Base-by-base conservation (phyloP, 2,888 invertebrate genomes). In the Pseudococcus jackbeardsleyi region DNA sequence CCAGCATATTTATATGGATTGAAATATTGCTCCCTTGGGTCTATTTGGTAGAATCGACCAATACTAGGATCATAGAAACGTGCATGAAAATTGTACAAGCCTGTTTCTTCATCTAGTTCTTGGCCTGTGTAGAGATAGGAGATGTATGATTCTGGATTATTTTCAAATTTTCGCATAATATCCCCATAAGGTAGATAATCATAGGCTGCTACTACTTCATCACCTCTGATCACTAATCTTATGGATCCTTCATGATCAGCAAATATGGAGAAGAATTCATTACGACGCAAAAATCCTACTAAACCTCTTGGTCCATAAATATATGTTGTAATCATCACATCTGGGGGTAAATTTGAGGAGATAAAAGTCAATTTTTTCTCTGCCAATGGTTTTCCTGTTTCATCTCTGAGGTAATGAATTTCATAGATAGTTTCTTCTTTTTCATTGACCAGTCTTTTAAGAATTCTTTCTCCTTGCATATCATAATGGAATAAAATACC, bases 51-150 rank as follows among this genome's bases (percentile, higher is more conserved):
- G 22, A 64, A 64, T 19, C 64, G 19, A 19, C 64, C 64, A 9
- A 64, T 64, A 22, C 64, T 64, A 9, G 64, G 64, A 64, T 64
- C 64, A 9, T 64, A 64, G n/a, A 64, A 64, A 19, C 64, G 64
- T 9, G 64, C 64, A 9, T 64, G 64, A 17, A 64, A 64, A 64
- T 64, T 64, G n/a, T 64, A 64, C 6, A 64, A 64, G 5, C 64
- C 64, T 4, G 64, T 64, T 22, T 64, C 64, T 19, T 64, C 64
- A 19, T 64, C 64, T 0, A 64, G 9, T 22, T 64, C 64, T 19
- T 64, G 64, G n/a, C 64, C 64, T 15, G 64, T 64, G 19, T 19
- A 64, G 7, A 64, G 22, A 64, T 64, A 64, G 8, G 19, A 19
- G 0, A 64, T 19, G 15, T 64, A 5, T 19, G 64, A n/a, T 64